phyloP scores from a whole-genome alignment of 2,888 invertebrate species.

The Myopa tessellatipennis region DNA sequence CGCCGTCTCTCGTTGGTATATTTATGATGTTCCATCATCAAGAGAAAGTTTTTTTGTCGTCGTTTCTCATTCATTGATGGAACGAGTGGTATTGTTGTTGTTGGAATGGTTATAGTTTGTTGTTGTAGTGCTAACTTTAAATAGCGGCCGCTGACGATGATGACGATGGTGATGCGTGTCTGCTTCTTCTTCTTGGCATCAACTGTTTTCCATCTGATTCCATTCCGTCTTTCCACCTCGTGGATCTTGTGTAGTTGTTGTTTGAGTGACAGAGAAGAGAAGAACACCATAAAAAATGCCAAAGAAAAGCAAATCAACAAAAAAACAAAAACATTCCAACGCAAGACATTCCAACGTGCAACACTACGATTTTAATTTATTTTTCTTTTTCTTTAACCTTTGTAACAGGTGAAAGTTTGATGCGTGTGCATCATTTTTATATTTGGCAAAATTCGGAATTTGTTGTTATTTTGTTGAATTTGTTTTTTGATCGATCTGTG shows the following conservation, averaged over 20 bases:
- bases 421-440: constrained; percentile 36
- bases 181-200: neutral
- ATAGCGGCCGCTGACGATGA: too few species aligned
- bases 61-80: constrained; percentile 23
- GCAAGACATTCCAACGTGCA: constrained; percentile 21
- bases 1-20: constrained; percentile 3
- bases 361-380: neutral
- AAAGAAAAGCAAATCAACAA: neutral
- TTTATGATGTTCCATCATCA: constrained; percentile 14
- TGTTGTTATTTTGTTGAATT: neutral
- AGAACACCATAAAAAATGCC: neutral
- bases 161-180: too few species aligned
- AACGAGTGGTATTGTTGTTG: neutral
- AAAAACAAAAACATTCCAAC: neutral
- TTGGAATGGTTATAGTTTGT: neutral
- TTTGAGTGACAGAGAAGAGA: neutral
- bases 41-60: constrained; percentile 49
- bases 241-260: neutral
- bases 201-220: neutral
- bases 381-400: constrained; percentile 17
- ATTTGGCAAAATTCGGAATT: constrained; percentile 7
- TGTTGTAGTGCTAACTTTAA: neutral
- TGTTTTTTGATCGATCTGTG: too few species aligned
- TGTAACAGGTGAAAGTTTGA: constrained; percentile 56
- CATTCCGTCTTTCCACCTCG: neutral